Base-by-base conservation (phyloP, 2,113 vertebrate species). In the Chionodraco myersi region DNA sequence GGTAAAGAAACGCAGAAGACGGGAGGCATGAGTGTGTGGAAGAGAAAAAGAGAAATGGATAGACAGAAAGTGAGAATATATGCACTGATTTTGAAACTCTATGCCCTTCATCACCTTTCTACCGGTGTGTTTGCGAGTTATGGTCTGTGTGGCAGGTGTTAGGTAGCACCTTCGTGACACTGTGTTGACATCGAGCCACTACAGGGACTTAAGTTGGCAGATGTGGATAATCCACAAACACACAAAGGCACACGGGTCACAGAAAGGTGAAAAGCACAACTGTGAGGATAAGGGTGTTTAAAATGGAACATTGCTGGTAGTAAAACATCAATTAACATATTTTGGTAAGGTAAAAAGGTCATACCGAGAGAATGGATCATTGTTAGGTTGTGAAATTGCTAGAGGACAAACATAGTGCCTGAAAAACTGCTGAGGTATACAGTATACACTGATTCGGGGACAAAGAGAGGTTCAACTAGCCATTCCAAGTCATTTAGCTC, bases 391-490 rank as follows among this genome's bases (percentile, higher is more conserved):
- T 69, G 12, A 30, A 41, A 70, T 62, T 77, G 36, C 26, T 18
- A 10, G 5, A 83, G 26, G 49, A 84, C n/a, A 54, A 65, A 83
- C 21, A 26, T 65, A 66, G 51, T 48, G 45, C 10, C 26, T 68
- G 23, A 48, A 82, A 67, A 56, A 11, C 30, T 53, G 48, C 10
- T 64, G 7, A 75, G 36, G 48, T 15, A 13, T 41, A 21, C 21
- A 21, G 21, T 21, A 63, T 45, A 52, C 7, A 61, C 58, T 15
- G 14, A 76, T 60, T 79, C 0, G 5, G 77, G 86, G 84, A 87
- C 85, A 81, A 48, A 48, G 34, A 63, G 57, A 85, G 83, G 86
- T 92, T 85, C 89, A 86, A 61, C 16, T 51, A 82, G 69, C 14
- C 60, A 68, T 73, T 81, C 18, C 23, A n/a, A 16, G 16, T 66